Conservation (phyloP, 1,140 invertebrate species). For the Meloidogyne exigua region DNA sequence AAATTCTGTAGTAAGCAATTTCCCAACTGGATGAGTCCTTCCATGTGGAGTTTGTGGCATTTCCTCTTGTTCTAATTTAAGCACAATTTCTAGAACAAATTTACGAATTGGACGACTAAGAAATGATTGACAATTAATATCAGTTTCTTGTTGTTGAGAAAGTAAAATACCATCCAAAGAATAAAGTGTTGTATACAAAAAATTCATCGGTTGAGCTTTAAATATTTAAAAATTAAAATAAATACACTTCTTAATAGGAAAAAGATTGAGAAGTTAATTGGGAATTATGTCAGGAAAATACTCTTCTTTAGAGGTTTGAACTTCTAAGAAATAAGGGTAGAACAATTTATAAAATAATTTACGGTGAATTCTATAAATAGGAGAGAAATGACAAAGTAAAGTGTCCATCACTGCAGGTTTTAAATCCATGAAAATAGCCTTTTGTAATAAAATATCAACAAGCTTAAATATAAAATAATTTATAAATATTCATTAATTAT, state of each 20-base stretch:
- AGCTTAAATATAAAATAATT: slow-evolving; percentile 22
- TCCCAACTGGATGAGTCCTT: slow-evolving; percentile 6
- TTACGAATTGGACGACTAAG: slow-evolving; percentile 22
- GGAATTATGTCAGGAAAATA: no score
- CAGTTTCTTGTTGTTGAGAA: background rate
- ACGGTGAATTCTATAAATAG: slow-evolving; percentile 48
- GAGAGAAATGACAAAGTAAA: slow-evolving; percentile 37
- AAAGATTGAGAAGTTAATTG: no score
- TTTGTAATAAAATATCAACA: slow-evolving; percentile 44
- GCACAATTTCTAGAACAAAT: slow-evolving; percentile 40
- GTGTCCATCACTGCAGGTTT: slow-evolving; percentile 30
- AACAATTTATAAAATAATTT: slow-evolving; percentile 1
- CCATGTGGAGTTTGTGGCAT: background rate
- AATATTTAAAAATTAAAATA: no score
- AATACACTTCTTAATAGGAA: no score
- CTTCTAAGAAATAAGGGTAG: no score
- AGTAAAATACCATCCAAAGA: slow-evolving; percentile 26
- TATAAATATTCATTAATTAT: slow-evolving; percentile 10
- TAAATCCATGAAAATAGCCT: slow-evolving; percentile 40
- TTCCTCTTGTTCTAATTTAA: slow-evolving; percentile 35
- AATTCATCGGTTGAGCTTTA: slow-evolving; percentile 49
- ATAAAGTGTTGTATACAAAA: slow-evolving; percentile 50
- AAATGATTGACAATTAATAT: slow-evolving; percentile 17
- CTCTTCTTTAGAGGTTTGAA: no score
- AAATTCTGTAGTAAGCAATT: slow-evolving; percentile 41